Evolutionary conservation across 2,888 invertebrate genomes (phyloP), one percentile per base, ranked within the genome.

Genomic region (Hermaeophaga mercurialis): DNA sequence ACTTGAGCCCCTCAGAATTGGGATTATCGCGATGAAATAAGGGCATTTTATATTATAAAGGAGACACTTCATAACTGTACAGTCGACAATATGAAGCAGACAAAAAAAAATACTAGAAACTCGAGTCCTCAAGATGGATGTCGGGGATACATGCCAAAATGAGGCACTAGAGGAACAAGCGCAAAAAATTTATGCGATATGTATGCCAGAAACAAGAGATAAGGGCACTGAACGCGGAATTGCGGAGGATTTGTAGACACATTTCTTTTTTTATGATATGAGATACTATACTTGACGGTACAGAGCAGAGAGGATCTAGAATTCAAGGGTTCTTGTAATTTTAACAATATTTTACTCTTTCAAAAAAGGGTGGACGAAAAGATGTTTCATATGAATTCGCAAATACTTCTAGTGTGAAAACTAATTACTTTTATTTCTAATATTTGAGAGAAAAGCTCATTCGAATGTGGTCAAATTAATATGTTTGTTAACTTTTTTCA

Each of bases 161-260:
- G 66, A 65, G 66, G 63, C 64, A 68, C 67, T 67, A 67, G 70
- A 71, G 69, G 67, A 71, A 69, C 66, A 69, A 66, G 64, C 65
- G 70, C 70, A 73, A 73, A 72, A 74, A 73, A 73, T 72, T 71
- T 53, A 53, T 22, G 31, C 71, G 72, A 73, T 73, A 73, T 67
- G 70, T 68, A 70, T 66, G 69, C 66, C 63, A 70, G 73, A 70
- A 71, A 71, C 70, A 70, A 70, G 67, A 72, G 71, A 72, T 70
- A 71, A 70, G 69, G 66, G 66, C 62, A 55, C 60, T 65, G 66
- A 69, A 70, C 68, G 69, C 67, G 68, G 69, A 70, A 70, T 66
- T 69, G 68, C 18, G 50, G 22, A 34, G 34, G 33, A 50, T 41
- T 41, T 50, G 47, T 38, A 36, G 36, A 47, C 47, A 24, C 36